Evolutionary conservation across 2,888 invertebrate genomes (phyloP), one percentile per base, ranked within the genome.

Genomic region (Eristalis intricaria): DNA sequence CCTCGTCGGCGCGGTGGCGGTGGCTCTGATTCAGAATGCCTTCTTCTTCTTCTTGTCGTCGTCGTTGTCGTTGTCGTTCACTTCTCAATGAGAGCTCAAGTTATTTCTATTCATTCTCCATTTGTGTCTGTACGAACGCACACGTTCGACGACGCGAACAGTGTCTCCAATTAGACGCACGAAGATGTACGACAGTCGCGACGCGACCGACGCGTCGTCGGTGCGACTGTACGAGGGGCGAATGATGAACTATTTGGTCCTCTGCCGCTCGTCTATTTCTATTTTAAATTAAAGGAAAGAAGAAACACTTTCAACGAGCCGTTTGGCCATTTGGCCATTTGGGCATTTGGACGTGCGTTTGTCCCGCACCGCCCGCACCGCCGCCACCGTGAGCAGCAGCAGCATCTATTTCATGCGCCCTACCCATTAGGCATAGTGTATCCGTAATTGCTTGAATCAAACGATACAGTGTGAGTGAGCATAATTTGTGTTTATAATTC

Each of bases 71-170:
- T 32, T 10, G 32, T 50, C 19, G 13, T 38, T 38, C 13, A 13
- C 50, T 85, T 77, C 77, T 81, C 81, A 85, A 81, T 77, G 50
- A 19, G 78, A 81, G 73, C 78, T 78, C 70, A 56, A 82, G 85
- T 82, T 86, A 82, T 86, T 86, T 85, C 64, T 81, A 69, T 85
- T 56, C 82, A 85, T 73, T 69, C 56, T 64, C 50, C 43, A 43
- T 43, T 15, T 43, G 43, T 43, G n/a, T 43, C 50, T 50, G 50
- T 50, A 50, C 19, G 50, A 50, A 19, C 50, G 50, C 50, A 38
- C 13, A 38, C 38, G 38, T 13, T 38, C 38, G 38, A 38, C 38
- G 50, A 38, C 38, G 50, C 50, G n/a, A 43, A 15, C 15, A 15
- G 43, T 43, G 43, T 43, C 43, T 43, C 43, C 43, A 43, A 43